Conservation (phyloP, 2,888 invertebrate species). For the Caenorhabditis sp. region DNA sequence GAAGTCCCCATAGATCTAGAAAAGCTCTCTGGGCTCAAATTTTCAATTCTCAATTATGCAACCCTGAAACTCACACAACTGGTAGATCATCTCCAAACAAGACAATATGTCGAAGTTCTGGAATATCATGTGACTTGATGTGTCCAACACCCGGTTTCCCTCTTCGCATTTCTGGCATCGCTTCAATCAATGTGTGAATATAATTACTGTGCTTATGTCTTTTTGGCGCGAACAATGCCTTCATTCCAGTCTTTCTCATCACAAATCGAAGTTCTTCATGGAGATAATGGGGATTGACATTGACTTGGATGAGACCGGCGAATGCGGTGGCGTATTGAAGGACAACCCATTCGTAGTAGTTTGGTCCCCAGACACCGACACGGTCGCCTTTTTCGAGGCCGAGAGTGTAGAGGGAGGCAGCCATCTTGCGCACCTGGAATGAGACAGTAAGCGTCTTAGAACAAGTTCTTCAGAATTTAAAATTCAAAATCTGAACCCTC, state of each 20-base stretch:
- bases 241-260: slow-evolving; percentile 77
- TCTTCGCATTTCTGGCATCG: slow-evolving; percentile 55
- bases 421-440: slow-evolving; percentile 37
- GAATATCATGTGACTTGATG: slow-evolving; percentile 49
- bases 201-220: slow-evolving; percentile 78
- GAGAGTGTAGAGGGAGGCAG: slow-evolving; percentile 70
- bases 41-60: no score
- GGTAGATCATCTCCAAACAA: slow-evolving; percentile 70
- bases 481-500: no score
- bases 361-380: slow-evolving; percentile 85
- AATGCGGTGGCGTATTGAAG: slow-evolving; percentile 80
- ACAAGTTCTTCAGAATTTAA: no score
- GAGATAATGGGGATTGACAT: slow-evolving; percentile 81
- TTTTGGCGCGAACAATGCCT: slow-evolving; percentile 78
- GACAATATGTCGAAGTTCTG: slow-evolving; percentile 75
- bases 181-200: slow-evolving; percentile 53
- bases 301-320: slow-evolving; percentile 80
- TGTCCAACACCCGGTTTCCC: slow-evolving; percentile 50
- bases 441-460: no score
- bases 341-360: slow-evolving; percentile 81
- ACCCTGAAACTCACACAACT: slow-evolving; percentile 25
- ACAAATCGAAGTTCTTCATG: slow-evolving; percentile 80
- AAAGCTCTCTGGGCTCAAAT: no score
- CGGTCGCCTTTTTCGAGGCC: slow-evolving; percentile 81
- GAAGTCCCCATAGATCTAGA: slow-evolving; percentile 23